phyloP scores from a whole-genome alignment of 37 sponge, comb jelly and placozoan species.

The Chondrosia reniformis region DNA sequence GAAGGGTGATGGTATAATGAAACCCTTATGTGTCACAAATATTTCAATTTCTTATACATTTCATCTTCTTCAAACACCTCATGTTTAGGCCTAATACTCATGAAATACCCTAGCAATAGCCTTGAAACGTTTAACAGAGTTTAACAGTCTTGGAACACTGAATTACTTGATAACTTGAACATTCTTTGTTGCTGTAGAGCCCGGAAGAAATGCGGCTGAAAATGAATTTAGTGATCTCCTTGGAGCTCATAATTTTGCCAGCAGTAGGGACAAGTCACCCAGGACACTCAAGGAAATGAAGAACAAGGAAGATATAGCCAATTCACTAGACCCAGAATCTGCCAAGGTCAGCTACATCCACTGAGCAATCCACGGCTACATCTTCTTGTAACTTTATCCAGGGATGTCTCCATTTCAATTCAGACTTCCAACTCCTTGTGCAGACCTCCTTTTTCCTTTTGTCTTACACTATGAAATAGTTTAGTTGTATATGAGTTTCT shows the following conservation, averaged over 20 bases:
- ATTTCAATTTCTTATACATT: no score
- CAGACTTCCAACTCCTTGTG: no score
- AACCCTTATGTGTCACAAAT: no score
- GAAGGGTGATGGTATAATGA: no score
- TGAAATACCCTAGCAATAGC: no score
- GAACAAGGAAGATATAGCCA: conserved; percentile 40
- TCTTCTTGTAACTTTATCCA: not conserved
- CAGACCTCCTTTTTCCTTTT: not conserved
- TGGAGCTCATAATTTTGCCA: conserved; percentile 33
- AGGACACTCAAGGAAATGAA: conserved; percentile 72
- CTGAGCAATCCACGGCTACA: not conserved
- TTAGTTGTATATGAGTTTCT: not conserved
- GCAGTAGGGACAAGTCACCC: conserved; percentile 20
- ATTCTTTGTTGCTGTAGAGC: not conserved
- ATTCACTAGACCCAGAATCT: conserved; percentile 62
- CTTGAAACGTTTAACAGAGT: not conserved
- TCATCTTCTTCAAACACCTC: no score
- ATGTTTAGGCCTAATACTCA: no score
- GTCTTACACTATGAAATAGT: not conserved
- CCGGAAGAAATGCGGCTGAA: conserved; percentile 16
- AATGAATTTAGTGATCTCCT: conserved; percentile 73
- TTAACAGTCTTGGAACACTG: not conserved
- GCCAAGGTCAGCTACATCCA: conserved; percentile 49
- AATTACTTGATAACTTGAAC: not conserved
- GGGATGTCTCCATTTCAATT: no score